Conservation (phyloP, 2,113 vertebrate species). For the Xyrauchen texanus region DNA sequence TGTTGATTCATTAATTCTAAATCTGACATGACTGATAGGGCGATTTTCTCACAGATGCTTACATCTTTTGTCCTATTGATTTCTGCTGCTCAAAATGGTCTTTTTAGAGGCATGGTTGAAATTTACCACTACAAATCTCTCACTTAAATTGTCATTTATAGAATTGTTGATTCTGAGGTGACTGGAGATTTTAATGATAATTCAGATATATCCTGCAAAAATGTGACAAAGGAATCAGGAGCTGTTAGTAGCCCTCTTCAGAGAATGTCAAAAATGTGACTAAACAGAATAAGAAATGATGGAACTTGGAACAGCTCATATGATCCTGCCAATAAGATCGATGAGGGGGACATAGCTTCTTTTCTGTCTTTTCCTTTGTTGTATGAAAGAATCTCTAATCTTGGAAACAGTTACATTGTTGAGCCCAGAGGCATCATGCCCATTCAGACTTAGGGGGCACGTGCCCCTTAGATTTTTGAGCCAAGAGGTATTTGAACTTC, state of each 20-base stretch:
- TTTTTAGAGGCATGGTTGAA: background rate
- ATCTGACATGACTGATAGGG: slow-evolving; percentile 35
- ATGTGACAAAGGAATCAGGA: background rate
- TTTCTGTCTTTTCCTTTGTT: no score
- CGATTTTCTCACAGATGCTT: slow-evolving; percentile 27
- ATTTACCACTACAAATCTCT: slow-evolving; percentile 34
- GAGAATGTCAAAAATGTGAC: background rate
- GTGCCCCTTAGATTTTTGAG: no score
- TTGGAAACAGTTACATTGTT: no score
- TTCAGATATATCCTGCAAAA: background rate
- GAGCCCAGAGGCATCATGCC: no score
- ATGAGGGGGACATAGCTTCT: background rate
- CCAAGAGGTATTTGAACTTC: no score
- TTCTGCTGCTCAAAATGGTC: slow-evolving; percentile 26
- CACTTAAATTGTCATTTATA: slow-evolving; percentile 30
- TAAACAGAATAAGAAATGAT: background rate
- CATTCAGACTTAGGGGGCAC: no score
- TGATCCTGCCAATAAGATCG: background rate
- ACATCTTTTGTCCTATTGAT: slow-evolving; percentile 41
- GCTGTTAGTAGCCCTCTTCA: background rate
- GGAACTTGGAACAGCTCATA: background rate
- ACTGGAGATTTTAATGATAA: background rate
- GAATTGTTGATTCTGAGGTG: background rate
- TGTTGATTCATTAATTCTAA: slow-evolving; percentile 46
- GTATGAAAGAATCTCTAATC: no score